These are phyloP conservation scores for Diaperis boleti DNA, from an alignment of 2,888 invertebrate genomes.

Conservation along the genomic window DNA sequence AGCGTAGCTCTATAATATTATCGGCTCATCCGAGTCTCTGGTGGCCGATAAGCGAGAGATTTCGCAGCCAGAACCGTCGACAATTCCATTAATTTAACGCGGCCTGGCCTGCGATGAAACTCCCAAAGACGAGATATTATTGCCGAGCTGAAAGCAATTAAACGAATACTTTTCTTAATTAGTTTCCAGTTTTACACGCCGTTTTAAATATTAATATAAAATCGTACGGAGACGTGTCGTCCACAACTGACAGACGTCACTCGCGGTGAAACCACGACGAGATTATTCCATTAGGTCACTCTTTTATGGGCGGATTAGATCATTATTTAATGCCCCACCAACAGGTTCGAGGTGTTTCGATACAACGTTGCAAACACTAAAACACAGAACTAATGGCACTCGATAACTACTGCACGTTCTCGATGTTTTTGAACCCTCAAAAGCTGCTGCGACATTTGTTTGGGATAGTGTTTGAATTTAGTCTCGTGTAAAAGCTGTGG, in stretches of 20 bases:
- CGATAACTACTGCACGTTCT: background rate
- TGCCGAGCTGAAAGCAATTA: constrained; percentile 62
- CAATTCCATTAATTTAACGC: constrained; percentile 66
- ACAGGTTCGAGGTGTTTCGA: constrained; percentile 20
- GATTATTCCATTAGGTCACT: constrained; percentile 33
- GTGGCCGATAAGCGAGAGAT: constrained; percentile 63
- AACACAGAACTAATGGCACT: constrained; percentile 4
- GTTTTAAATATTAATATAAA: constrained; percentile 60
- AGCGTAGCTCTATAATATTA: constrained; percentile 56
- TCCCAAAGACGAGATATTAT: constrained; percentile 61
- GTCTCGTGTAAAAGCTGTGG: too few species aligned
- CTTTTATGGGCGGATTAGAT: constrained; percentile 27
- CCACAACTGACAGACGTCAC: constrained; percentile 4
- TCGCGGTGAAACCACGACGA: constrained; percentile 18
- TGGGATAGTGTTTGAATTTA: too few species aligned
- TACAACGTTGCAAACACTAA: constrained; percentile 7
- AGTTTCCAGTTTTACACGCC: constrained; percentile 63
- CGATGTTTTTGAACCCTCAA: too few species aligned
- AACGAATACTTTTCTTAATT: constrained; percentile 66
- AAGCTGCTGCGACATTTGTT: too few species aligned
- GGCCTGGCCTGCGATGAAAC: constrained; percentile 60
- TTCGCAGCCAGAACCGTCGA: constrained; percentile 62
- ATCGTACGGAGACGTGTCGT: constrained; percentile 6
- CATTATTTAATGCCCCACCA: constrained; percentile 17
- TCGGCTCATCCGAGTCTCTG: constrained; percentile 58